Base-by-base conservation (phyloP, 64 coral and sea anemone species). In the Acropora tenuis region DNA sequence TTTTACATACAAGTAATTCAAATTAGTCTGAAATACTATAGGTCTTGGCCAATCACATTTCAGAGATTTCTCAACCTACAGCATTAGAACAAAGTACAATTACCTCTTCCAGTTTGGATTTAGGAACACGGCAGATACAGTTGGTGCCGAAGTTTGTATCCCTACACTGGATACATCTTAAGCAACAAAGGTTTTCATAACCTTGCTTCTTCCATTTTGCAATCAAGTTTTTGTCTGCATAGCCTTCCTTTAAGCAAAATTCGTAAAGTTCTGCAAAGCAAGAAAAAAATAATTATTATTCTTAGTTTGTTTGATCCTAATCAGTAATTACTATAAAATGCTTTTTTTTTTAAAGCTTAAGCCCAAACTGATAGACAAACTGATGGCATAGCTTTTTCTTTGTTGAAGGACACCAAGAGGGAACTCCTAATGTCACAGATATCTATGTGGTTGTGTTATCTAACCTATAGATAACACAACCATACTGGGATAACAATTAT, bases 171-270 rank as follows among this genome's bases (percentile, higher is more conserved):
- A 99, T 99, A 86, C 97, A 99, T 46, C 97, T 86, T 57, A 99
- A 91, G 60, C 97, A 99, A 73, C 97, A 99, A 6, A 99, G 79
- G 87, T 99, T 99, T 89, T 99, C 97, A 89, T 99, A 99, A 30
- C 97, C 97, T 76, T 95, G 94, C 75, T 99, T 99, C 73, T 99
- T 99, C 97, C 97, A 99, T 53, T 99, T 99, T 47, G 97, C 97
- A 77, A 99, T 99, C 63, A 99, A 88, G 59, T 99, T 99, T 66
- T 99, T 99, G 78, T 99, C 97, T 58, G 97, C 97, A 89, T 96
- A 91, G 2, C 94, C 94, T 89, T 99, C 97, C 78, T 99, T 99
- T 45, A 99, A 67, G 76, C 97, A 99, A 67, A 90, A 99, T 44
- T 99, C 97, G 60, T 99, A 99, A 11, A 99, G 49, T 52, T 99